Conservation (phyloP, 2,113 vertebrate species). For the Petrocephalus zakoni region DNA sequence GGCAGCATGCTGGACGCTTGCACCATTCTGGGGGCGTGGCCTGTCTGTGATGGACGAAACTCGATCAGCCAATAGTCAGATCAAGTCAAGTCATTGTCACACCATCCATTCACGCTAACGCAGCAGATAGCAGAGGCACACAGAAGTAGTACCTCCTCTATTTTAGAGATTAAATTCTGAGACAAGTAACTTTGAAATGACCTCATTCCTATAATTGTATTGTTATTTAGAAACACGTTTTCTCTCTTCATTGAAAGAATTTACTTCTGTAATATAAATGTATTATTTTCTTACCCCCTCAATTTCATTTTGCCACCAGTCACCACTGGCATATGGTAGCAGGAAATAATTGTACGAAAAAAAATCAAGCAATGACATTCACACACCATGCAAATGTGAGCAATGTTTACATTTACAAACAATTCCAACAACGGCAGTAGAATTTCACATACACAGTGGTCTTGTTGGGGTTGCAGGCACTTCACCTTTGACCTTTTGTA, state of each 20-base stretch:
- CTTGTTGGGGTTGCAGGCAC: neutral
- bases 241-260: no score
- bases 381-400: neutral
- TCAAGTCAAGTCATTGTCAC: neutral
- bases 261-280: no score
- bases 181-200: no score
- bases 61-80: neutral
- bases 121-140: neutral
- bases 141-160: no score
- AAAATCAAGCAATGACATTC: neutral
- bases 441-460: neutral
- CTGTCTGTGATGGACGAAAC: neutral
- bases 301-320: no score
- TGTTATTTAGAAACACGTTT: no score
- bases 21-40: neutral
- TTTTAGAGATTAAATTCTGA: no score
- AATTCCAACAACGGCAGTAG: neutral
- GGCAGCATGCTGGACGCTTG: neutral
- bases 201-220: no score
- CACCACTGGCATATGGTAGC: neutral
- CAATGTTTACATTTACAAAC: neutral
- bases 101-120: neutral
- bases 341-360: neutral
- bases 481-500: neutral
- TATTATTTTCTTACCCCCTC: no score